Base-by-base conservation (phyloP, 2,888 invertebrate genomes). In the Melinopterus prodromus region DNA sequence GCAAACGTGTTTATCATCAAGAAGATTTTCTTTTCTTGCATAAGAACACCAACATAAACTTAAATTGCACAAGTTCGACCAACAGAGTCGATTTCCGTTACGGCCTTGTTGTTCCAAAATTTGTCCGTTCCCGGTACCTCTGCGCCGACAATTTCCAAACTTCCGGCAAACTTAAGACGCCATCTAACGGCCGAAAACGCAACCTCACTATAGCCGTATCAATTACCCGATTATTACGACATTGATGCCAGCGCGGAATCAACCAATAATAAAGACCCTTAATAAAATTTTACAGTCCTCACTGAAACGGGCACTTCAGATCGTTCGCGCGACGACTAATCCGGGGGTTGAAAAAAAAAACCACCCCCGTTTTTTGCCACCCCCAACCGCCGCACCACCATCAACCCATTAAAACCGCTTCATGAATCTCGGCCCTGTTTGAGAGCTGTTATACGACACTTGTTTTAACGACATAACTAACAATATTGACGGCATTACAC, bases 381-480 rank as follows among this genome's bases (percentile, higher is more conserved):
- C 53, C 53, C 53, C 53, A 6, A 83, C 82, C 82, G 78, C 82
- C 82, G 84, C 86, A 84, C 85, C 78, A 78, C 53, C 53, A 53
- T 53, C 53, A 85, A 84, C 83, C 84, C 85, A 86, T 86, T 86
- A 86, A 85, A 83, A 81, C 80, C 84, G 35, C 83, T 79, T 38
- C 79, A 79, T 79, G 81, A 81, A 81, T 79, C 81, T 53, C 53
- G 7, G 74, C 82, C 82, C 83, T 84, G 84, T 83, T 83, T 83
- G 83, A 83, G 83, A 85, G 82, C 82, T 78, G 81, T 81, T 83
- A 83, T 83, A 82, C 82, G 82, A 83, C 83, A 82, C 82, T 84
- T 84, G 83, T 84, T 84, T 84, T 84, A 81, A 81, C 81, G 81
- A 81, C 79, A 81, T 81, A 84, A 83, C 83, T 83, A 84, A 82